These are phyloP conservation scores for Monomorium pharaonis DNA, from an alignment of 1,140 invertebrate species.

Conservation along the genomic window DNA sequence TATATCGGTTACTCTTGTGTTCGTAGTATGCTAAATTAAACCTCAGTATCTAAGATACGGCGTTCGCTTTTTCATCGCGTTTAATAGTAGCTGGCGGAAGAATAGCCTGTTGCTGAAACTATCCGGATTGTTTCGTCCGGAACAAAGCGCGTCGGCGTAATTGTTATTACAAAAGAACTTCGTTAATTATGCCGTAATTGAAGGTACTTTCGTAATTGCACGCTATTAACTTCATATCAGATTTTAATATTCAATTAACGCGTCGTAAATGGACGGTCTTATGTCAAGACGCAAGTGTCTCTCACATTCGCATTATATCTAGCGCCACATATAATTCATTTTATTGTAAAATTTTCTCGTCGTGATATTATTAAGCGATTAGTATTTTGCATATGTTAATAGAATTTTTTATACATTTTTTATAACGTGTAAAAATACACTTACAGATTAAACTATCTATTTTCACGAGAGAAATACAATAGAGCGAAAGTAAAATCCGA, in stretches of 20 bases:
- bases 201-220: constrained; percentile 20
- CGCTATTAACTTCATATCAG: constrained; percentile 7
- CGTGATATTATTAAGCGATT: not conserved
- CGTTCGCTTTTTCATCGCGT: not conserved
- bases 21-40: constrained; percentile 7
- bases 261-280: not conserved
- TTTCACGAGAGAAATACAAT: not conserved
- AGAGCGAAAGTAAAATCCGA: not conserved
- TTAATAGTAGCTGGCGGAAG: not conserved
- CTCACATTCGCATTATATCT: not conserved
- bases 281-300: not conserved
- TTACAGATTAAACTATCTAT: not conserved
- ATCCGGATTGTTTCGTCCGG: not conserved
- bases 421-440: not conserved
- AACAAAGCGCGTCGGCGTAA: constrained; percentile 2
- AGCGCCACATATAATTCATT: no score
- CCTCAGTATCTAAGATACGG: not conserved
- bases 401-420: not conserved
- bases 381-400: not conserved
- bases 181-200: not conserved
- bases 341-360: not conserved
- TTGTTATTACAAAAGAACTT: constrained; percentile 12
- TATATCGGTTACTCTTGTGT: constrained; percentile 23
- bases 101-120: constrained; percentile 2
- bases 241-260: constrained; percentile 33